phyloP scores from a whole-genome alignment of 2,888 invertebrate species.

The Dolichomitus sp. region DNA sequence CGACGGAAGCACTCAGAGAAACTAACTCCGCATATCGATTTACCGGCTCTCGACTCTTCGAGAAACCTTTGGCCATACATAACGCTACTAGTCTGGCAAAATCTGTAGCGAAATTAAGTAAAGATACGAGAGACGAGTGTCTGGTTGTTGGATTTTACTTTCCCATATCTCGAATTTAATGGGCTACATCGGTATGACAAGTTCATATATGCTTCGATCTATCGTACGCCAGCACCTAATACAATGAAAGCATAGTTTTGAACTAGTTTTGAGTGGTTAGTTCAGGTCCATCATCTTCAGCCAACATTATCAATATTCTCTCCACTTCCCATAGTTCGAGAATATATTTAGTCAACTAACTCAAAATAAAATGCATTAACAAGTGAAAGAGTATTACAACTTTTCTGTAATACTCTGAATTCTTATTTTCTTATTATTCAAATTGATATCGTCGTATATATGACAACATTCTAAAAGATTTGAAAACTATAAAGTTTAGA shows the following conservation, averaged over 20 bases:
- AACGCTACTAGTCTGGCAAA: conserved; percentile 1
- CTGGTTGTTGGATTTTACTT: background rate
- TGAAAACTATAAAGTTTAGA: too few species aligned
- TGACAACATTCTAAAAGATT: too few species aligned
- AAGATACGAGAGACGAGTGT: background rate
- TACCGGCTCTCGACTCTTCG: conserved; percentile 3
- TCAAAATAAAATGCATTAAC: too few species aligned
- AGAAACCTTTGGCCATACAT: conserved; percentile 14
- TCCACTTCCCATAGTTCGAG: background rate
- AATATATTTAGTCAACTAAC: too few species aligned
- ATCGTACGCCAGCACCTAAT: background rate
- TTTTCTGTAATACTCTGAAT: too few species aligned
- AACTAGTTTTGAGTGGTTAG: conserved; percentile 8
- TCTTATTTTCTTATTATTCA: too few species aligned
- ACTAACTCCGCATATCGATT: conserved; percentile 25
- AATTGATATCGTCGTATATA: too few species aligned
- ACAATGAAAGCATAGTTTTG: background rate
- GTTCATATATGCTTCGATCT: background rate
- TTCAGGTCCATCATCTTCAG: conserved; percentile 4
- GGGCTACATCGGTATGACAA: background rate
- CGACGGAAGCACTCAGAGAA: conserved; percentile 27
- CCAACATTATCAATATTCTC: conserved; percentile 13
- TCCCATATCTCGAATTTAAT: background rate
- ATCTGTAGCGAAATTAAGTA: conserved; percentile 1
- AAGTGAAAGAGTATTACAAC: too few species aligned